A percentile compares a stretch with the other conserved stretches of the same genome.
Conservation (phyloP, 2,797 vertebrate species). For the Scolopax bukidnonensis region DNA sequence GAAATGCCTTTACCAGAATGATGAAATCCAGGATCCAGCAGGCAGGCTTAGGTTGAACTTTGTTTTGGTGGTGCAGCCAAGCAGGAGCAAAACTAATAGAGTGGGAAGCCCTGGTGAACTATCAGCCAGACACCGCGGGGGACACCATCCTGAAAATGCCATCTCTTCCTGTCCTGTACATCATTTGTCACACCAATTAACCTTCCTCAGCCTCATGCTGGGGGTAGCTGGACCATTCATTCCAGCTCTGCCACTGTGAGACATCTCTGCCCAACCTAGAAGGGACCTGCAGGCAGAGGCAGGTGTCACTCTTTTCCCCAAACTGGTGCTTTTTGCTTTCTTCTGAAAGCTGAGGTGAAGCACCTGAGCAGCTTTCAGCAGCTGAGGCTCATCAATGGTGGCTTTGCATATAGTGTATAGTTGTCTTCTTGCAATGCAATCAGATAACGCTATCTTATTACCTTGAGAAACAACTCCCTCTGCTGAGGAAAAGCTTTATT, state of each 20-base stretch:
- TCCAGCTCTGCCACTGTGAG: neutral
- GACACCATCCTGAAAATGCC: neutral
- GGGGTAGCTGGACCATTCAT: neutral
- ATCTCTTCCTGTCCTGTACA: neutral
- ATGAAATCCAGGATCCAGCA: neutral
- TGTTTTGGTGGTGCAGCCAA: neutral
- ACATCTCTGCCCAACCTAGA: neutral
- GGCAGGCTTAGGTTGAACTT: neutral
- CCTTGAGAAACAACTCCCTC: conserved; percentile 76
- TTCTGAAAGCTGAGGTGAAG: neutral
- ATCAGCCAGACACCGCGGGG: fast-evolving
- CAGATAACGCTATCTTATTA: conserved; percentile 62
- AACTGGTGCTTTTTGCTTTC: neutral
- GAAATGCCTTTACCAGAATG: neutral
- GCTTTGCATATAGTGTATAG: neutral
- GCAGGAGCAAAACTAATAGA: neutral
- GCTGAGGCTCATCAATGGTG: neutral
- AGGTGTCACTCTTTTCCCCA: neutral
- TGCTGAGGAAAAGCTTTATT: conserved; percentile 67
- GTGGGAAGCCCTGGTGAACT: neutral
- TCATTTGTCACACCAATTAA: fast-evolving
- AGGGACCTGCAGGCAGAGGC: neutral
- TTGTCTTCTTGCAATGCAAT: neutral
- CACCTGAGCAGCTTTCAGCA: neutral
- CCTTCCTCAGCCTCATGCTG: fast-evolving